Base-by-base conservation (phyloP, 2,888 invertebrate genomes). In the Rhaphigaster nebulosa region DNA sequence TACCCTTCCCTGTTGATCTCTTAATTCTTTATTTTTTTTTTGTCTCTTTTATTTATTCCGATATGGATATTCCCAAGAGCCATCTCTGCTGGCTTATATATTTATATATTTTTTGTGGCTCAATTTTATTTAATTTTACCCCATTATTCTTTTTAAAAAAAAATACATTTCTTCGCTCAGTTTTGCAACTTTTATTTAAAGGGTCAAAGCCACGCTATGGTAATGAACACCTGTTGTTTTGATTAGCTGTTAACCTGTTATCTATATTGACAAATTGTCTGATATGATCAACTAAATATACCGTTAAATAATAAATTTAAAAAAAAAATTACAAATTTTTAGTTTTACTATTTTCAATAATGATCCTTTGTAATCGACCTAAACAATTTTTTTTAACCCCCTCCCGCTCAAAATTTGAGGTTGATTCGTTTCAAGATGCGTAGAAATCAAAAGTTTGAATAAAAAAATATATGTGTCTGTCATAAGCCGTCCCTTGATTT, bases 1-100 rank as follows among this genome's bases (percentile, higher is more conserved):
- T 76, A 76, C 70, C 70, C 34, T 29, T 76, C 20, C 0, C 70
- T 76, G 70, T 76, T 76, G 38, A 76, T 76, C 70, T 38, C 38
- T 76, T 76, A 76, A 76, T 76, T 76, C 70, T 76, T 76, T 76
- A 70, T 70, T 70, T 34, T 70, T 34, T 70, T 34, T 34, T 10
- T 20, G 6, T 23, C 23, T 38, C 10, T 76, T 76, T 20, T 76
- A 76, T 76, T 76, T 38, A 38, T 76, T 76, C 20, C 20, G 70
- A 76, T 76, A 76, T 76, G 38, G 70, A 76, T 76, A 76, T 76
- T 38, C 29, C 70, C 20, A n/a, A 34, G 29, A 65, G 29, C 29
- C 29, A 29, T 65, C 29, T 76, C 20, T 34, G 15, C 20, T 23
- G 23, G 23, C 38, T 76, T 38, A 8, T 65, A 15, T 65, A 13